Base-by-base conservation (phyloP, 2,888 invertebrate species). In the Drosophila phalerata region DNA sequence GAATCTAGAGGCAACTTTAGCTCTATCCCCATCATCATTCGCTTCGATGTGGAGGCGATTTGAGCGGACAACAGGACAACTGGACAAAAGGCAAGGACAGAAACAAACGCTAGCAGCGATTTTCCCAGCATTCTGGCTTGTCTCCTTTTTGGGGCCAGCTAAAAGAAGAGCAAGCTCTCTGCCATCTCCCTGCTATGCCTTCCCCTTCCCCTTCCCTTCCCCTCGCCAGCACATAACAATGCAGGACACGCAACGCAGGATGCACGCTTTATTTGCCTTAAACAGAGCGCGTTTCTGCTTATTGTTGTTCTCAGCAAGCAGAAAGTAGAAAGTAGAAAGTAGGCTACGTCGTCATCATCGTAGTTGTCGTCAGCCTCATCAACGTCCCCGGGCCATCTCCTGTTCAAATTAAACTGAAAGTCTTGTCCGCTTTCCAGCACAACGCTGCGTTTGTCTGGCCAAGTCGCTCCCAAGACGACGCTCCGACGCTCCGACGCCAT, bases 321-420 rank as follows among this genome's bases (percentile, higher is more conserved):
- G 22, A 22, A 22, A 22, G 22, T 22, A 22, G 22, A 22, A 22
- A 22, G 22, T 22, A 22, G 55, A 67, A 69, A 69, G 60, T 69
- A 68, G 68, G 79, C 83, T 83, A 82, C 48, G 19, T 49, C 49
- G 49, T 30, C 48, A 0, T 58, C 17, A 32, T 66, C 56, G 70
- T 76, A 66, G 71, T 80, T 63, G 51, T 65, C 64, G 13, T 58
- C 64, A 51, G 55, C 58, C 32, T 65, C 38, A 45, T 38, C 73
- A 47, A 15, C 71, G 37, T 63, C 79, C 77, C 52, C 56, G 62
- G 66, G 73, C 69, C 73, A 73, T 73, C 76, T 76, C 78, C 81
- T 86, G 87, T 84, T 88, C 73, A 85, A 85, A 85, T 85, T 86
- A 84, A 85, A 85, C 87, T 79, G 81, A 81, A 86, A 85, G 81